phyloP scores from a whole-genome alignment of 2,888 invertebrate species.

The Xestia sexstrigata region DNA sequence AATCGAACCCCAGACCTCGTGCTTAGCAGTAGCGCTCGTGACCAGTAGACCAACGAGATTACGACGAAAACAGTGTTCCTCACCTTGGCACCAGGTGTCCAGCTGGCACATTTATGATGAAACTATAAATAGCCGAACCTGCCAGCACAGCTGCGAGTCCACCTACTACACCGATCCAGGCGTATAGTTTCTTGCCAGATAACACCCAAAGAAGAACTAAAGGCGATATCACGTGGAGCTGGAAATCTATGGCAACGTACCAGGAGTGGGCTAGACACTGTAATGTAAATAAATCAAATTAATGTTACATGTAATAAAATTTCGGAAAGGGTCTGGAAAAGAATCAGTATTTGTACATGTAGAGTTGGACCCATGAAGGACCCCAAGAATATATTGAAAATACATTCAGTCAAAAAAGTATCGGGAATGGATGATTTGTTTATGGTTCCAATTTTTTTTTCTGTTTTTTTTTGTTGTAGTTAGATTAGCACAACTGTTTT shows the following conservation, averaged over 20 bases:
- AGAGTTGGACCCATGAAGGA: neutral
- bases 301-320: neutral
- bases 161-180: conserved; percentile 9
- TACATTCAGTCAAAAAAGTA: no score
- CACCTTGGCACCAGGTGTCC: conserved; percentile 11
- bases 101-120: conserved; percentile 9
- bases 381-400: neutral
- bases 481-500: no score
- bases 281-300: neutral
- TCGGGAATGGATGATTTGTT: no score
- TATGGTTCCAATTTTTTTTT: no score
- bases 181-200: neutral
- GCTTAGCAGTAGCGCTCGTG: no score
- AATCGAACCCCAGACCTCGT: neutral
- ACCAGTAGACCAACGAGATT: neutral
- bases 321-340: no score
- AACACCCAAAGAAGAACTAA: neutral
- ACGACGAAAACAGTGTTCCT: neutral
- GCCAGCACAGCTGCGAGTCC: neutral
- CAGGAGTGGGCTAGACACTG: conserved; percentile 10
- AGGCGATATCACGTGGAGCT: conserved; percentile 1
- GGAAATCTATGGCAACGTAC: conserved; percentile 20
- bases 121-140: conserved; percentile 6
- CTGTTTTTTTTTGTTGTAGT: no score
- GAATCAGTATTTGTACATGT: neutral